Percentiles rank a stretch among this genome's conserved stretches.
phyloP scores from a whole-genome alignment of 53 echinoderm and acorn worm species.

The Stichopus horrens region DNA sequence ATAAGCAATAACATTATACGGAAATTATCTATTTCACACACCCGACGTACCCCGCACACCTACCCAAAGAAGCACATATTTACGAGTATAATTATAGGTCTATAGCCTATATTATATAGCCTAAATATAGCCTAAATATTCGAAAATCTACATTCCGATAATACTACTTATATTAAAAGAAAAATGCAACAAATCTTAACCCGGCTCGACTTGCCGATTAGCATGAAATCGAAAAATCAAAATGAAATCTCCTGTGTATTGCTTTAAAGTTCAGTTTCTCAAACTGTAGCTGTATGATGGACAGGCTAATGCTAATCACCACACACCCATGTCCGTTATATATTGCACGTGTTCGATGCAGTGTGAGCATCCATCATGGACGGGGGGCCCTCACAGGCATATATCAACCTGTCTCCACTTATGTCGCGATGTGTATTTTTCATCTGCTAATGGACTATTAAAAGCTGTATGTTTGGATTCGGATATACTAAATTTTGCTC shows the following conservation, averaged over 20 bases:
- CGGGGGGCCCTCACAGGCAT: not conserved
- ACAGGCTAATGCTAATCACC: not conserved
- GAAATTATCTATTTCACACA: too few species aligned
- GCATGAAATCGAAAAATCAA: too few species aligned
- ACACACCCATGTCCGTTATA: not conserved
- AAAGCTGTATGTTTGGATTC: not conserved
- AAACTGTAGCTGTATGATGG: not conserved
- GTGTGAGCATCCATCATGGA: not conserved
- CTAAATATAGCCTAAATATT: too few species aligned
- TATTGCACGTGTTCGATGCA: not conserved
- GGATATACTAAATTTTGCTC: constrained; percentile 15
- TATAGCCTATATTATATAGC: too few species aligned
- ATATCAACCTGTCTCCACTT: not conserved
- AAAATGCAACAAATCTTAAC: too few species aligned
- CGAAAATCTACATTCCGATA: too few species aligned
- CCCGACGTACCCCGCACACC: too few species aligned
- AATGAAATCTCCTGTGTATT: not conserved
- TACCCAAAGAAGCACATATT: too few species aligned
- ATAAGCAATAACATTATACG: too few species aligned
- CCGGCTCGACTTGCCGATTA: too few species aligned
- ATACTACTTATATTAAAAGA: too few species aligned
- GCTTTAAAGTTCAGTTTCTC: not conserved
- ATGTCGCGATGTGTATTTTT: constrained; percentile 16
- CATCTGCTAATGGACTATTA: constrained; percentile 43
- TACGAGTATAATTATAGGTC: too few species aligned